A percentile compares a stretch with the other conserved stretches of the same genome.
phyloP scores from a whole-genome alignment of 2,888 invertebrate species.

The Beris morrisii region DNA sequence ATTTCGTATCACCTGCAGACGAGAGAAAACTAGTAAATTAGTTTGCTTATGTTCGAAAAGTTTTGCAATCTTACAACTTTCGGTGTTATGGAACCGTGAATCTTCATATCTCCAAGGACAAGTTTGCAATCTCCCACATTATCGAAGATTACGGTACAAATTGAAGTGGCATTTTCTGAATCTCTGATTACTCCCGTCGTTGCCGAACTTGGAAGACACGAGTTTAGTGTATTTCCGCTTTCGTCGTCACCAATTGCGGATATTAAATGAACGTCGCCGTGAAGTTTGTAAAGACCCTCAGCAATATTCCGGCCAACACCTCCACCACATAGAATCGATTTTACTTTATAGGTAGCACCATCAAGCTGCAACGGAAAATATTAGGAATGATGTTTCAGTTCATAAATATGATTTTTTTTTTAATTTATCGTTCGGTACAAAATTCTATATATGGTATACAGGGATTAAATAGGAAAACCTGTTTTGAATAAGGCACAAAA shows the following conservation, averaged over 20 bases:
- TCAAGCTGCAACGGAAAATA: constrained; percentile 64
- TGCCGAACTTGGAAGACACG: constrained; percentile 52
- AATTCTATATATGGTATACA: no score
- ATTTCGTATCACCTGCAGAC: constrained; percentile 62
- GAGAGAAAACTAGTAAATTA: constrained; percentile 10
- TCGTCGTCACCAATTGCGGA: constrained; percentile 77
- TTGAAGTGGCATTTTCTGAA: constrained; percentile 60
- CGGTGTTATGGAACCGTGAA: constrained; percentile 70
- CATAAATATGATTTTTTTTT: no score
- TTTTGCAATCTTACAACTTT: constrained; percentile 58
- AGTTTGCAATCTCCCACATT: constrained; percentile 74
- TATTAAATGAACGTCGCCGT: constrained; percentile 66
- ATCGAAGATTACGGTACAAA: constrained; percentile 77
- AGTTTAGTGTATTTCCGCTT: constrained; percentile 55
- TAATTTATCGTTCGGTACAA: no score
- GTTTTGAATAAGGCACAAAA: no score
- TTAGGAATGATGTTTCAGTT: no score
- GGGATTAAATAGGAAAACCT: no score
- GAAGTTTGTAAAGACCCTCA: constrained; percentile 78
- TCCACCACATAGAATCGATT: constrained; percentile 69
- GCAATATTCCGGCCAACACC: constrained; percentile 94
- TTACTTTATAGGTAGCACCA: constrained; percentile 75
- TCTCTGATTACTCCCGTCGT: constrained; percentile 48
- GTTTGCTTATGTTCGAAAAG: no score
- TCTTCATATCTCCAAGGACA: constrained; percentile 82